Evolutionary conservation across 2,797 vertebrate species (phyloP).

Genomic region (Semotilus atromaculatus): DNA sequence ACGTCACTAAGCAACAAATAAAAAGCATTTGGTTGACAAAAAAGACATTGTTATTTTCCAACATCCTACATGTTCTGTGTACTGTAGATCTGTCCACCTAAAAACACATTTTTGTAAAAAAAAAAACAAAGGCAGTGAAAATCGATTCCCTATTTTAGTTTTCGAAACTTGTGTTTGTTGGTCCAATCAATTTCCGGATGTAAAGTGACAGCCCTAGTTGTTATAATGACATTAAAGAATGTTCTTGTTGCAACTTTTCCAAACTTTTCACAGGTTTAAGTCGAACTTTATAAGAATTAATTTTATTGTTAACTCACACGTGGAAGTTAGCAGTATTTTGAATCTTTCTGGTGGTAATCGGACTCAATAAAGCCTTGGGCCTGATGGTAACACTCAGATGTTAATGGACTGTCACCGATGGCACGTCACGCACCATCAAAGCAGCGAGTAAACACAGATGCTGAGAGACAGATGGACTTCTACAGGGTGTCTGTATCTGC

Average conservation of each 20-base stretch:
- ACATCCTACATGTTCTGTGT: no score
- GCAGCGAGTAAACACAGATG: conserved; percentile 2
- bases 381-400: conserved; percentile 11
- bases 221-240: not conserved
- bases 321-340: not conserved
- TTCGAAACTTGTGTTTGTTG: no score
- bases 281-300: not conserved
- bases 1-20: no score
- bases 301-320: not conserved
- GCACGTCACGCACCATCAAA: conserved; percentile 6
- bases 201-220: no score
- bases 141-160: no score
- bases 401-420: conserved; percentile 6
- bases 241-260: not conserved
- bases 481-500: not conserved
- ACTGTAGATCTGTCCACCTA: no score
- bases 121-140: no score
- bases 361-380: not conserved
- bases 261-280: not conserved
- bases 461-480: not conserved
- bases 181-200: no score
- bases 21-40: no score
- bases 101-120: no score
- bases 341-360: not conserved
- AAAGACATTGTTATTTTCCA: no score